Evolutionary conservation across 64 coral and sea anemone genomes (phyloP), one percentile per base, ranked within the genome.

Genomic region (Actinia equina): DNA sequence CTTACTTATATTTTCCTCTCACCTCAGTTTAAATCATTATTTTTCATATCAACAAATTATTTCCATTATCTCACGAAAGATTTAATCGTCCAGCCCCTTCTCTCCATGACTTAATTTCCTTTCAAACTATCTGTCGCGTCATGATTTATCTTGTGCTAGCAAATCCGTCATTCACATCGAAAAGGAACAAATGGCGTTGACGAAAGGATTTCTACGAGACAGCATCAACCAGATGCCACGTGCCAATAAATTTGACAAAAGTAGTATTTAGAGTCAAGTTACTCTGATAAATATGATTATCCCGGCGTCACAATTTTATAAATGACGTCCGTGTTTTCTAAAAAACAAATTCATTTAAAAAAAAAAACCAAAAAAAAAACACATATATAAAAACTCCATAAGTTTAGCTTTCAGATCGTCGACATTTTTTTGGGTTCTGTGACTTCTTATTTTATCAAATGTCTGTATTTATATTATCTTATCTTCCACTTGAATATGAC

Each of bases 181-280:
- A 74, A 14, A 74, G 62, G 23, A 65, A n/a, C 62, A 20, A 65
- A 23, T 27, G 15, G 4, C 14, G 69, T 57, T 14, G 26, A 74
- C 15, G 69, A 71, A 71, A 71, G 69, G 23, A 71, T 71, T 41
- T 14, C 5, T 71, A 27, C 12, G 12, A 30, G 62, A 65, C 6
- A 49, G 46, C 46, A 49, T 49, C 46, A 49, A 49, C 46, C 46
- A 49, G 46, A 65, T 65, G 62, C 18, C 62, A 65, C 22, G 19
- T 65, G 19, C 62, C 62, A 65, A 30, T 26, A 74, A 26, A 74
- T 74, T 26, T 37, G 69, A 13, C 69, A 2, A 41, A 5, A 10
- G 62, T 74, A 65, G 62, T 65, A 65, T 65, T 65, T 65, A 74
- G 41, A 74, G 69, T 74, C 69, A 74, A 74, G 69, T 74, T 74